Conservation (phyloP, 2,113 vertebrate genomes). For the Spheniscus mendiculus region DNA sequence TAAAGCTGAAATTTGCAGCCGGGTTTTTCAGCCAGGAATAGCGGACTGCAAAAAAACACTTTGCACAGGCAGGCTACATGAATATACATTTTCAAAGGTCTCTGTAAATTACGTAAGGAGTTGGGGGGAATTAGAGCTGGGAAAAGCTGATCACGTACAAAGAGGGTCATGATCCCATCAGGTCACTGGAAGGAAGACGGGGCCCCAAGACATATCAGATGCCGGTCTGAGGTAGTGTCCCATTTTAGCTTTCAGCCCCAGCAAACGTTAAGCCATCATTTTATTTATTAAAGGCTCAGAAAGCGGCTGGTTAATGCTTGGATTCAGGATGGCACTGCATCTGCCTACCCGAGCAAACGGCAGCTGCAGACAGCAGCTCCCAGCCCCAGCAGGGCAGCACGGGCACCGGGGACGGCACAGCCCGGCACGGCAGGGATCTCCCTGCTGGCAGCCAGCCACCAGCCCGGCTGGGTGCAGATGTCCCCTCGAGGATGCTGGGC, state of each 20-base stretch:
- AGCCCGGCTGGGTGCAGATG: neutral
- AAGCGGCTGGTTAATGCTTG: neutral
- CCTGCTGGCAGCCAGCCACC: no score
- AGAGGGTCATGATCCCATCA: constrained; percentile 49
- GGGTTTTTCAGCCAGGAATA: neutral
- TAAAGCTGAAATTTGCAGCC: neutral
- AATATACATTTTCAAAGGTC: neutral
- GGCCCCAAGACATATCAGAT: constrained; percentile 25
- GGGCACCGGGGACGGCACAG: neutral
- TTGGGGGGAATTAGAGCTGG: constrained; percentile 15
- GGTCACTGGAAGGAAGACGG: constrained; percentile 31
- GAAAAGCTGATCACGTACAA: constrained; percentile 48
- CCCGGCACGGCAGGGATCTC: no score
- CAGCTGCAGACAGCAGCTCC: neutral
- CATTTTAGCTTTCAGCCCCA: constrained; percentile 16
- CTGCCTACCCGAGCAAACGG: fast-evolving
- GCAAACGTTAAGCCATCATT: neutral
- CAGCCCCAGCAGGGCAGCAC: fast-evolving
- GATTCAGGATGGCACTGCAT: neutral
- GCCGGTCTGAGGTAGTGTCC: neutral
- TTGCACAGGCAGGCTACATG: neutral
- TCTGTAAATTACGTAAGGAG: neutral
- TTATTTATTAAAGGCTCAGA: constrained; percentile 38
- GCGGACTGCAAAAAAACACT: neutral
- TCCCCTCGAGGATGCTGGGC: neutral